These are phyloP conservation scores for Oenanthe melanoleuca DNA, from an alignment of 2,113 vertebrate genomes.

Conservation along the genomic window DNA sequence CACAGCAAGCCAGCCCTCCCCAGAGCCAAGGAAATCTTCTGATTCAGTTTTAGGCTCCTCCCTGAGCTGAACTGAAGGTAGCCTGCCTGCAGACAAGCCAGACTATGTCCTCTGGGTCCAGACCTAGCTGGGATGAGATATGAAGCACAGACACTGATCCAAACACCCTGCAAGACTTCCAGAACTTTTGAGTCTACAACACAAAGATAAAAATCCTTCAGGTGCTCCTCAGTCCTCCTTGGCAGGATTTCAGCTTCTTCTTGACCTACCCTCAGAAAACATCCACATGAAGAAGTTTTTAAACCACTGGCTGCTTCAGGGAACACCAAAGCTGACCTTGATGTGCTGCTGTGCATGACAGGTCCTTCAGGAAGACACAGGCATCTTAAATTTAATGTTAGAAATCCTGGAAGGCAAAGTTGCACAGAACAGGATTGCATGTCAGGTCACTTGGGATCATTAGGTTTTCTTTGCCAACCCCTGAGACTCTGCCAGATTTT, in stretches of 20 bases:
- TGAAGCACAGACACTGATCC: rapidly evolving
- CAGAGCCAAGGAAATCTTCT: not conserved
- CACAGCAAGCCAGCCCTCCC: not conserved
- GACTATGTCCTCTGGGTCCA: not conserved
- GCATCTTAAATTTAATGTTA: not conserved
- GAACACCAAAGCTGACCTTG: not conserved
- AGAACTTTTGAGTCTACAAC: not conserved
- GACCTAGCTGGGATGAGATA: not conserved
- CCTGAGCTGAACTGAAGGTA: not conserved
- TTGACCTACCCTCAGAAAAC: not conserved
- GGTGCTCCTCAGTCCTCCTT: not conserved
- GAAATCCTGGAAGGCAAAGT: not conserved
- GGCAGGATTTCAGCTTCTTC: not conserved
- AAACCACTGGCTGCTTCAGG: not conserved
- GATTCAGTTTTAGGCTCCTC: not conserved
- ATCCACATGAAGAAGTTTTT: not conserved
- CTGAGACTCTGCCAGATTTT: not conserved
- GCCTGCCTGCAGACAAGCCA: rapidly evolving
- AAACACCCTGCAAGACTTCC: not conserved
- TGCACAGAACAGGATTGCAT: not conserved
- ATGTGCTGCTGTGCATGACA: not conserved
- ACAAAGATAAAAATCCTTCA: not conserved
- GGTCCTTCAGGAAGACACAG: not conserved
- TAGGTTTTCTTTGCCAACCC: not conserved
- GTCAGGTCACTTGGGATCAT: not conserved